Percentiles rank a stretch among this genome's conserved stretches.
These are phyloP conservation scores for Aphaenogaster ashmeadi DNA, from an alignment of 1,140 invertebrate genomes.

Conservation along the genomic window DNA sequence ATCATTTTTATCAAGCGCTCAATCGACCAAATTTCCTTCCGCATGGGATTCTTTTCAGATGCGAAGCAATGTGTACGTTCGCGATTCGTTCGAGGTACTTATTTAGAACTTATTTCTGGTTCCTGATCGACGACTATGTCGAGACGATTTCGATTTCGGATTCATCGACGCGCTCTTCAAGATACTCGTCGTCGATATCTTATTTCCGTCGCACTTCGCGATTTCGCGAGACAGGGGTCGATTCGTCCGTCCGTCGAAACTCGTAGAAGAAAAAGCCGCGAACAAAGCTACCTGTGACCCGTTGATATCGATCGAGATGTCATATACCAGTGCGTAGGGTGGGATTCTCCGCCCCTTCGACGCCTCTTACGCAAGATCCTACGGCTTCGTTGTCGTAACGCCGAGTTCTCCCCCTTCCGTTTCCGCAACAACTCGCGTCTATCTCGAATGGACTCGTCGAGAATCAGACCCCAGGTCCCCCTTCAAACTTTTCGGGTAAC, in stretches of 20 bases:
- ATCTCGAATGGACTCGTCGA: slow-evolving; percentile 20
- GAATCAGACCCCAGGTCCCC: background rate
- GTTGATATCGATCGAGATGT: slow-evolving; percentile 75
- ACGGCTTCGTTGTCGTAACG: slow-evolving; percentile 65
- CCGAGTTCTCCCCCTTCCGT: slow-evolving; percentile 8
- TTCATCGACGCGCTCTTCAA: background rate
- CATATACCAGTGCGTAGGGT: slow-evolving; percentile 47
- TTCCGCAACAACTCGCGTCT: slow-evolving; percentile 13
- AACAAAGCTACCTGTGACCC: slow-evolving; percentile 59
- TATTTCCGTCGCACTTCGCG: slow-evolving; percentile 2
- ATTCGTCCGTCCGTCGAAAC: background rate
- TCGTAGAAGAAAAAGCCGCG: background rate
- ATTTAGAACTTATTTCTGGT: background rate
- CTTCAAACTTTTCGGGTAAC: slow-evolving; percentile 22
- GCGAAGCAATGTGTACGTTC: background rate
- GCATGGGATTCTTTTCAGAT: background rate
- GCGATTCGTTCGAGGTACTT: background rate
- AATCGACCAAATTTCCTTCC: background rate
- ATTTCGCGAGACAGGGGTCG: background rate
- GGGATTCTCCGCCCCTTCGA: slow-evolving; percentile 61
- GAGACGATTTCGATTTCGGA: background rate
- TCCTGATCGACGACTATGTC: background rate
- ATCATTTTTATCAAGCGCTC: slow-evolving; percentile 2
- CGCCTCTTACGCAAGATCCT: slow-evolving; percentile 58
- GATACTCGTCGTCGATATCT: background rate